A percentile compares a stretch with the other conserved stretches of the same genome.
phyloP scores from a whole-genome alignment of 2,113 vertebrate species.

The Platycercus adscitus region DNA sequence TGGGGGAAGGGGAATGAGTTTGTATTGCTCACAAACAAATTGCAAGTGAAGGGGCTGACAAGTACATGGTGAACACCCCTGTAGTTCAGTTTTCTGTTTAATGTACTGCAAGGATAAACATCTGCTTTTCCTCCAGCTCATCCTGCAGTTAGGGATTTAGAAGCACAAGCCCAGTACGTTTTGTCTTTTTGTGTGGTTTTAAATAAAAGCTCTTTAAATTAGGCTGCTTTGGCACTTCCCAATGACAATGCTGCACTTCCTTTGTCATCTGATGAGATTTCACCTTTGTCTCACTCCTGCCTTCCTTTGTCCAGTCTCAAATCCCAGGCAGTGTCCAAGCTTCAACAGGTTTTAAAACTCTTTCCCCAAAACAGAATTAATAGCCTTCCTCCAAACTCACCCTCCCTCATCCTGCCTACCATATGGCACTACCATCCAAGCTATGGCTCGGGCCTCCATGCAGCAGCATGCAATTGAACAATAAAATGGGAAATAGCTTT shows the following conservation, averaged over 20 bases:
- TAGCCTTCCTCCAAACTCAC: not conserved
- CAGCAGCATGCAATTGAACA: not conserved
- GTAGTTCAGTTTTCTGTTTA: not conserved
- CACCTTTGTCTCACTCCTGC: not conserved
- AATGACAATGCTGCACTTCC: not conserved
- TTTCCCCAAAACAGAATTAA: not conserved
- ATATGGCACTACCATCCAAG: not conserved
- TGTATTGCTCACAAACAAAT: not conserved
- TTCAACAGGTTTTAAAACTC: not conserved
- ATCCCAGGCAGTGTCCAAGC: not conserved
- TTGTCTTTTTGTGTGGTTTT: not conserved
- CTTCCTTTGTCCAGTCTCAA: not conserved
- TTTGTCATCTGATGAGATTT: not conserved
- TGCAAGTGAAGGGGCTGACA: not conserved
- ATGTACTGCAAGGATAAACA: constrained; percentile 18
- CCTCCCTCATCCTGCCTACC: not conserved
- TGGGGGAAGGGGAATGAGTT: not conserved
- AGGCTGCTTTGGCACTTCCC: not conserved
- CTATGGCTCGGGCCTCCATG: not conserved
- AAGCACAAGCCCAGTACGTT: not conserved
- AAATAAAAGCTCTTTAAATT: not conserved
- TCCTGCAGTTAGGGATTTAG: not conserved
- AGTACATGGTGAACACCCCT: not conserved
- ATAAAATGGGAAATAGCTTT: not conserved
- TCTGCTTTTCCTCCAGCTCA: constrained; percentile 1